Conservation (phyloP, 2,888 invertebrate genomes). For the Ormyrus pomaceus region DNA sequence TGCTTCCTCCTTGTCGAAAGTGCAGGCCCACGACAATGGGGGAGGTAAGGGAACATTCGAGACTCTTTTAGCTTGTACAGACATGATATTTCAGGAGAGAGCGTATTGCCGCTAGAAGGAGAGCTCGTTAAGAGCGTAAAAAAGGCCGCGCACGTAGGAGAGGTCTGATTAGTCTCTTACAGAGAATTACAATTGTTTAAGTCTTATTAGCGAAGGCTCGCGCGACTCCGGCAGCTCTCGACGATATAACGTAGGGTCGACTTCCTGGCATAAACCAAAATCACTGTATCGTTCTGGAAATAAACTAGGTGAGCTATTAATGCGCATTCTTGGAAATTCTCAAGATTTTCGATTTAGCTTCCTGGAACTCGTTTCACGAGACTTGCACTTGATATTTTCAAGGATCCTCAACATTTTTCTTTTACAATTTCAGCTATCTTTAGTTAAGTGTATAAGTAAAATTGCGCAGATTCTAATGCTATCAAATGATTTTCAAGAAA, state of each 20-base stretch:
- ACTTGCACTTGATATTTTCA: too few relatives aligned
- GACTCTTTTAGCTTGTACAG: not conserved
- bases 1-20: not conserved
- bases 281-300: not conserved
- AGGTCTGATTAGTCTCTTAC: not conserved
- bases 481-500: too few relatives aligned
- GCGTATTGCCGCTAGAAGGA: too few relatives aligned
- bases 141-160: slow-evolving; percentile 33
- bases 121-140: slow-evolving; percentile 3
- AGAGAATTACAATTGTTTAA: slow-evolving; percentile 22
- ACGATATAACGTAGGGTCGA: not conserved
- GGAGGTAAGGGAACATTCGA: not conserved
- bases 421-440: not conserved
- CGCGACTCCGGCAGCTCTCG: not conserved
- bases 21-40: slow-evolving; percentile 15
- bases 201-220: slow-evolving; percentile 13
- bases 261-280: not conserved
- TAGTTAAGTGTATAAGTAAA: not conserved
- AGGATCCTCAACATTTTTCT: too few relatives aligned
- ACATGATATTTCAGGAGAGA: not conserved
- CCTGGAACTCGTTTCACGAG: too few relatives aligned
- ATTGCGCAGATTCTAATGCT: not conserved
- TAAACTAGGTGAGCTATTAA: not conserved
- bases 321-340: not conserved
- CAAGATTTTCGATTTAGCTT: too few relatives aligned